Evolutionary conservation across 2,888 invertebrate species (phyloP).

Genomic region (Himalopsyche anomala): DNA sequence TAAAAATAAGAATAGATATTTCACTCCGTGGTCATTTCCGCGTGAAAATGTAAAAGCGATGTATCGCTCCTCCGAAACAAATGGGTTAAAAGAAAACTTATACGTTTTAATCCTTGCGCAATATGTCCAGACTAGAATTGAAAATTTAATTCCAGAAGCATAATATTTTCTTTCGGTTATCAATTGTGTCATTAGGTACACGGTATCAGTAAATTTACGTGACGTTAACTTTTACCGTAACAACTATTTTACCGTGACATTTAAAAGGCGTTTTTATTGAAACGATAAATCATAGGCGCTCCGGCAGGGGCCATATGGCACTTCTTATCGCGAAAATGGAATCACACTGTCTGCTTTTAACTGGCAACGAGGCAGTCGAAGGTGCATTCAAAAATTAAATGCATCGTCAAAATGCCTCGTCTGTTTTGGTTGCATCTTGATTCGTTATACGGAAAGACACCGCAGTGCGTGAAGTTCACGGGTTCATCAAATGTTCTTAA

Average conservation of each 20-base stretch:
- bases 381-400: conserved; percentile 7
- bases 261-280: not conserved
- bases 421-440: conserved; percentile 22
- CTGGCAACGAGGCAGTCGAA: not conserved
- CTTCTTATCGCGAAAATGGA: conserved; percentile 36
- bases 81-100: no score
- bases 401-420: not conserved
- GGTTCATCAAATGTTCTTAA: not conserved
- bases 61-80: no score
- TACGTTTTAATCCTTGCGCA: no score
- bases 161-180: no score
- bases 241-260: not conserved
- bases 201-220: no score
- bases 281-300: conserved; percentile 28
- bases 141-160: no score
- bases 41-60: no score
- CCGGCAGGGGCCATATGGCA: conserved; percentile 14
- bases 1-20: no score
- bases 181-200: no score
- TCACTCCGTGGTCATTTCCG: no score
- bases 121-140: no score
- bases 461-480: not conserved
- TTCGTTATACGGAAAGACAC: not conserved
- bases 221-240: no score
- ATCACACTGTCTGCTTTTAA: conserved; percentile 19